Evolutionary conservation across 53 echinoderm and acorn worm genomes (phyloP), one percentile per base, ranked within the genome.

Genomic region (Antedon mediterranea): DNA sequence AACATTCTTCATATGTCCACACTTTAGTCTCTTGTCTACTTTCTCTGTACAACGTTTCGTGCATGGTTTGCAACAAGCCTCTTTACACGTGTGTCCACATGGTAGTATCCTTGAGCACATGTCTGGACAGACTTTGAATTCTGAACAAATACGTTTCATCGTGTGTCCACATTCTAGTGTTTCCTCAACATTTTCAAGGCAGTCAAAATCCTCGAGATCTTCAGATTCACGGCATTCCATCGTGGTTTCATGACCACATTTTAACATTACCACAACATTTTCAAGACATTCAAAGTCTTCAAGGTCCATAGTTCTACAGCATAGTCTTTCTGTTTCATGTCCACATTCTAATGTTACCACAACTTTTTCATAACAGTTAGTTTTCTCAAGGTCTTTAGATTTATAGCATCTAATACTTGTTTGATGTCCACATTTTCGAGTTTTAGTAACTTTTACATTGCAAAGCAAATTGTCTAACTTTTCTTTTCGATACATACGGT

Each of bases 391-490:
- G 13, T 6, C 23, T 57, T 13, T 18, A 18, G 57, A 6, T 28
- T 85, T 87, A 29, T 81, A 80, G 32, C 94, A 93, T 30, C 78
- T 73, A 8, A 90, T 81, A 28, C 30, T 32, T n/a, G 81, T 85
- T 33, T 15, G n/a, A 76, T 93, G 93, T 30, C 85, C 82, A 77
- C 93, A 93, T 9, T 83, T n/a, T n/a, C n/a, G n/a, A 57, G 26
- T 57, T 57, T 2, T 2, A 57, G 2, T 57, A 18, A 57, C 57
- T 57, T 57, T 57, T 7, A 23, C 20, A 26, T 57, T 57, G 23
- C 57, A 57, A 20, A 93, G 74, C 18, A 70, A n/a, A 31, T 84
- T 91, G 34, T 78, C 37, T 0, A 91, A 84, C 31, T 31, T 31
- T n/a, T 74, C 37, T 26, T 42, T 83, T 81, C 94, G 93, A 71